Conservation (phyloP, 2,888 invertebrate genomes). For the Lycaena phlaeas region DNA sequence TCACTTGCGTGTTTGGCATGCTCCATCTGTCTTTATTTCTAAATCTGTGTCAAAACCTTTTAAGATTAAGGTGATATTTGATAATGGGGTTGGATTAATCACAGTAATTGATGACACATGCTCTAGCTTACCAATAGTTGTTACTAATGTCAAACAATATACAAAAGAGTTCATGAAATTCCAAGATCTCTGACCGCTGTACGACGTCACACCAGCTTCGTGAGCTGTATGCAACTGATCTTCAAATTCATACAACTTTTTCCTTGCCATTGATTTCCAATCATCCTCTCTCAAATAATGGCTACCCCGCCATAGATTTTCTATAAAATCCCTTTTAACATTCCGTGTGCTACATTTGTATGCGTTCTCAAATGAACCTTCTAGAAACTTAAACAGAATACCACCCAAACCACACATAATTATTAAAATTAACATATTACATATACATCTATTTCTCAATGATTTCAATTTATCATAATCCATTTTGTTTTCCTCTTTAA, state of each 20-base stretch:
- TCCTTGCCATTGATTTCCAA: conserved; percentile 89
- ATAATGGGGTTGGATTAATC: too few relatives aligned
- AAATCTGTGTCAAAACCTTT: too few relatives aligned
- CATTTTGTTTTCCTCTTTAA: conserved; percentile 70
- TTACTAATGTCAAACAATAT: conserved; percentile 88
- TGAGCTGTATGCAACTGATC: conserved; percentile 87
- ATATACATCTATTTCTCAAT: conserved; percentile 78
- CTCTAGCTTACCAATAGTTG: conserved; percentile 94
- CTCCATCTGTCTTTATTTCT: too few relatives aligned
- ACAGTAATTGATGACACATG: too few relatives aligned
- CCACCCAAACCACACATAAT: conserved; percentile 86
- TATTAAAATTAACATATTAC: conserved; percentile 78
- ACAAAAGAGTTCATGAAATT: conserved; percentile 90
- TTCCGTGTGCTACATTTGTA: conserved; percentile 91
- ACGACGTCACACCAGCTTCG: conserved; percentile 87
- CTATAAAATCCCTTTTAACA: conserved; percentile 89
- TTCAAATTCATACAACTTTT: conserved; percentile 87
- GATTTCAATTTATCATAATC: conserved; percentile 70
- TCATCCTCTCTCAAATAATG: conserved; percentile 89
- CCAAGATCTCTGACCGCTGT: conserved; percentile 89
- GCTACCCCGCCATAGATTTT: conserved; percentile 85
- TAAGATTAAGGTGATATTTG: too few relatives aligned
- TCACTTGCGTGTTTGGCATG: too few relatives aligned
- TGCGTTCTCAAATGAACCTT: conserved; percentile 88
- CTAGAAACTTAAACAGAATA: conserved; percentile 84